Base-by-base conservation (phyloP, 2,888 invertebrate species). In the Lottia gigantea region DNA sequence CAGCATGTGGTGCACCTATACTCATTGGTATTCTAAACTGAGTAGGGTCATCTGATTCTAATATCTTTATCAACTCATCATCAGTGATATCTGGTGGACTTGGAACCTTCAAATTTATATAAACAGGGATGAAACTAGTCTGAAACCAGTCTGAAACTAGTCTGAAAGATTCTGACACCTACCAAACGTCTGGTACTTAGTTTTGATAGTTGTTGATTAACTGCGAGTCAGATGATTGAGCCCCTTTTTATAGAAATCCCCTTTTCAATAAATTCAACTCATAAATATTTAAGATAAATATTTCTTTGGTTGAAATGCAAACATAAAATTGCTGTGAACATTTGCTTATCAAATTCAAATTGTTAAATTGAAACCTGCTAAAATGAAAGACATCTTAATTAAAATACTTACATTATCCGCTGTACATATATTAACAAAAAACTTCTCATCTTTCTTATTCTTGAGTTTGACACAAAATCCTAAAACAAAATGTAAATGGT, bases 11-110 rank as follows among this genome's bases (percentile, higher is more conserved):
- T 84, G 94, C 93, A 0, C 95, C 95, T 76, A 97, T 93, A 86
- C 96, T 96, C 94, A 97, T 94, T 0, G 96, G 96, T 63, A 97
- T 92, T 74, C 93, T 90, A 88, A 92, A 96, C 64, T 91, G 91
- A 4, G 92, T 91, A 0, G 93, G 92, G 66, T 93, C 93, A 70
- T 92, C 91, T 0, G 93, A 93, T 74, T 91, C 91, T 31, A 95
- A 88, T 69, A 95, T 92, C 71, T 91, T 90, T 77, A 92, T 90
- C 1, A 95, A 90, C 69, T 92, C 92, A 85, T 93, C 92, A 70
- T 90, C 90, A 19, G 83, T 81, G 3, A 89, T 81, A 46, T 88
- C 87, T 76, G 83, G 83, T 23, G 89, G 85, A 63, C 81, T 79
- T 25, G 88, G 87, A n/a, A 88, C 83, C 87, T 88, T 68, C 19